Conservation (phyloP, 2,888 invertebrate species). For the Dastarcus helophoroides region DNA sequence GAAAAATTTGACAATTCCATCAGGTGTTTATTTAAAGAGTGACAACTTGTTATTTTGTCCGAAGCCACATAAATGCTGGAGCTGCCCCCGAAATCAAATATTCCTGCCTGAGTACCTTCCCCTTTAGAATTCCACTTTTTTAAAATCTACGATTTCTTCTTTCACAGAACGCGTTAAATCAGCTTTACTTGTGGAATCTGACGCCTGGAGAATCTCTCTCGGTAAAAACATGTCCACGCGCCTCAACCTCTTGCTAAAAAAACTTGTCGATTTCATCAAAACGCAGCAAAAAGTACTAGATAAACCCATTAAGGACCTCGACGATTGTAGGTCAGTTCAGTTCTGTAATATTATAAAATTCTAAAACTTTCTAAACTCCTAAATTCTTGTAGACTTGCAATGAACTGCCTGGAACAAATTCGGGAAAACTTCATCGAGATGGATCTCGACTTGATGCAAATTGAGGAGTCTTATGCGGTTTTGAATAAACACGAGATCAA, state of each 20-base stretch:
- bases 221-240: constrained; percentile 56
- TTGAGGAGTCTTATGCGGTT: constrained; percentile 70
- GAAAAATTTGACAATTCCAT: too few species aligned
- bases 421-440: constrained; percentile 68
- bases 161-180: constrained; percentile 55
- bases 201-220: constrained; percentile 64
- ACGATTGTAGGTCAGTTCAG: constrained; percentile 46
- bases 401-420: constrained; percentile 65
- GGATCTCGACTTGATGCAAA: constrained; percentile 63
- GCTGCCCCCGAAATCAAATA: too few species aligned
- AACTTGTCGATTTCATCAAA: constrained; percentile 64
- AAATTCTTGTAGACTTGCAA: constrained; percentile 47
- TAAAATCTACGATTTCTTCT: too few species aligned
- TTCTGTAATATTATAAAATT: not conserved
- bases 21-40: too few species aligned
- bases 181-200: constrained; percentile 59
- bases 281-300: constrained; percentile 58
- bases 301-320: constrained; percentile 63
- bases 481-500: constrained; percentile 54
- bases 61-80: too few species aligned
- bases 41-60: too few species aligned
- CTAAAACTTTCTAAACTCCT: not conserved
- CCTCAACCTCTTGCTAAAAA: constrained; percentile 58
- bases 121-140: too few species aligned
- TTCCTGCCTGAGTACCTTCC: too few species aligned